Evolutionary conservation across 2,113 vertebrate species (phyloP).

Genomic region (Peromyscus polionotus): DNA sequence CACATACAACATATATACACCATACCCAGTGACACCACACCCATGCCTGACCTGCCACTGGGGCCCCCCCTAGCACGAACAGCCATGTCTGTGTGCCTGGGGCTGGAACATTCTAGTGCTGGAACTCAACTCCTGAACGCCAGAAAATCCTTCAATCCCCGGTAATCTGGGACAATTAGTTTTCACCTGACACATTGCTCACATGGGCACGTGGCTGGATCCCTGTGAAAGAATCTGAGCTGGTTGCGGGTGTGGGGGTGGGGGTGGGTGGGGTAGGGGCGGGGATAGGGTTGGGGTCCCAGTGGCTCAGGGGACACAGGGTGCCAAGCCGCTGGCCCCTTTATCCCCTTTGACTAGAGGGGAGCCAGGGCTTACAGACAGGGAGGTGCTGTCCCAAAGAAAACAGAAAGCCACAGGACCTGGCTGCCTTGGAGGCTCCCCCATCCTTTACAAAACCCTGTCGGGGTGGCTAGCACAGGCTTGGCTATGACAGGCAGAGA

Average conservation of each 20-base stretch:
- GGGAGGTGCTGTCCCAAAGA: neutral
- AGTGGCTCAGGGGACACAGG: neutral
- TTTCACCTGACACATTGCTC: neutral
- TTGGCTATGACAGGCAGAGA: neutral
- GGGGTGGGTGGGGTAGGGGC: too few relatives aligned
- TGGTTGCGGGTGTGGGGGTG: neutral
- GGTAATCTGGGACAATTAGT: neutral
- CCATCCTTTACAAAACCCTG: slow-evolving; percentile 11
- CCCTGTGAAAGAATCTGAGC: neutral
- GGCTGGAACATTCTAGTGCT: neutral
- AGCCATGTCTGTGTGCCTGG: neutral
- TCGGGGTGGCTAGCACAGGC: neutral
- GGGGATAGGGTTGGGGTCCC: neutral
- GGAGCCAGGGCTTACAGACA: neutral
- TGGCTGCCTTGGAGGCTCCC: neutral
- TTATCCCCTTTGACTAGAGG: neutral
- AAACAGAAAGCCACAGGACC: neutral
- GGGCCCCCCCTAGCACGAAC: too few relatives aligned
- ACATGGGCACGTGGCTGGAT: neutral
- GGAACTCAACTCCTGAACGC: neutral
- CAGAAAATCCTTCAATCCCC: neutral
- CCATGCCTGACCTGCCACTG: neutral
- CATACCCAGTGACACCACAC: neutral
- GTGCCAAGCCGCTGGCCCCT: too few relatives aligned
- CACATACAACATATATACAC: neutral